These are phyloP conservation scores for Darevskia mixta DNA, from an alignment of 2,797 vertebrate genomes.

Conservation along the genomic window DNA sequence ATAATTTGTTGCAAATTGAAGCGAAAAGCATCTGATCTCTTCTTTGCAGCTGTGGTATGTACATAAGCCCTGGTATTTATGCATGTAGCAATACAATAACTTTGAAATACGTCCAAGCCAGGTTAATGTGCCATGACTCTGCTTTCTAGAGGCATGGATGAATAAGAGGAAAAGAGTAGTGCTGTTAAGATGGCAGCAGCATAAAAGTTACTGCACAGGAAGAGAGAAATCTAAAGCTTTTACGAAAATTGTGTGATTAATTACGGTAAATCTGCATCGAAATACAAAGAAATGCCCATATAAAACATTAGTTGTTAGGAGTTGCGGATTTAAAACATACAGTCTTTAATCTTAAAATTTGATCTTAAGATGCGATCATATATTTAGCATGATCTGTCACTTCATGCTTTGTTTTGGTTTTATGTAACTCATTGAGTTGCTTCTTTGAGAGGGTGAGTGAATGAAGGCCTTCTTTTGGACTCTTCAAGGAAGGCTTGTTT, in stretches of 20 bases:
- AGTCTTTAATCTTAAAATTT: no score
- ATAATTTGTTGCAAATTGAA: no score
- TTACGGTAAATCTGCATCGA: no score
- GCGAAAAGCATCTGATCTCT: background rate
- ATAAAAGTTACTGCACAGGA: no score
- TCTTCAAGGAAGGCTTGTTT: no score
- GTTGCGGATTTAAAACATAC: no score
- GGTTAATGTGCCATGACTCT: background rate
- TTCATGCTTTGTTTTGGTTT: background rate
- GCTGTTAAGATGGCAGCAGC: no score
- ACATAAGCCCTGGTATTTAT: background rate
- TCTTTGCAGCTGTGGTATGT: background rate
- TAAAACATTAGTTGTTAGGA: no score
- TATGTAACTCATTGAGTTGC: background rate
- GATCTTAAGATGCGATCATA: no score
- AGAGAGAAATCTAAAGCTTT: no score
- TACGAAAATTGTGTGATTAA: no score
- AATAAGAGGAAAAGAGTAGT: background rate
- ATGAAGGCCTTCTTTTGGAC: background rate
- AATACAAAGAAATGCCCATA: no score
- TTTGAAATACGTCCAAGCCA: background rate
- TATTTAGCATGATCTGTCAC: background rate
- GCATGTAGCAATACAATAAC: background rate
- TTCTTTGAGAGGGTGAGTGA: background rate
- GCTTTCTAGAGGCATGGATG: background rate